Base-by-base conservation (phyloP, 1,140 invertebrate genomes). In the Brachionus asplanchnoidis region DNA sequence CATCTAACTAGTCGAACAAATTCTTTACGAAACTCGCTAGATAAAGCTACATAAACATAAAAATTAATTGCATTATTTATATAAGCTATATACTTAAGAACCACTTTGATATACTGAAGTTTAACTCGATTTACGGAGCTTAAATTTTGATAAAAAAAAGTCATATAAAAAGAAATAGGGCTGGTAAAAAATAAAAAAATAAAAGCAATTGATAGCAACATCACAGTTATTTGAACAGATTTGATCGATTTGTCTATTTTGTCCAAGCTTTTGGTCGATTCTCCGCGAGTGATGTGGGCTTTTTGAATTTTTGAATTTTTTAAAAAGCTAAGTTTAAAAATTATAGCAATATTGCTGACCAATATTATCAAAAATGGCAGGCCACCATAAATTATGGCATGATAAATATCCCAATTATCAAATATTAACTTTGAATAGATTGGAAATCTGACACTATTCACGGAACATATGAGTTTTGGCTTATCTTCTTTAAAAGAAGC, bases 1-100 rank as follows among this genome's bases (percentile, higher is more conserved):
- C 6, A 26, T 14, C 9, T 46, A 3, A 46, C 20, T 12, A 77
- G 28, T 8, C n/a, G 42, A 9, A 46, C 5, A 77, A 77, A 77
- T 12, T 77, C 73, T 46, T 77, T 50, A 14, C 73, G 17, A 77
- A 77, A 77, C 26, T 77, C 73, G 50, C 42, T 50, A 12, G 73
- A 77, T 17, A 77, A 50, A 26, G 8, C 9, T 14, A 77, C 12
- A 77, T 77, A 77, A 23, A 77, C 42, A 77, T 77, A 77, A 77
- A 77, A 77, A 77, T 77, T 77, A 11, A 77, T 50, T 23, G 73
- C 73, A 77, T 77, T 77, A 50, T 77, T 77, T 14, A 46, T 26
- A 53, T 77, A 77, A 1, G 17, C 73, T 4, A 77, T 50, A n/a
- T 77, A 77, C 26, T 46, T 77, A 17, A 77, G 26, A 20, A 77